Evolutionary conservation across 2,113 vertebrate species (phyloP).

Genomic region (Monarcha castaneiventris): DNA sequence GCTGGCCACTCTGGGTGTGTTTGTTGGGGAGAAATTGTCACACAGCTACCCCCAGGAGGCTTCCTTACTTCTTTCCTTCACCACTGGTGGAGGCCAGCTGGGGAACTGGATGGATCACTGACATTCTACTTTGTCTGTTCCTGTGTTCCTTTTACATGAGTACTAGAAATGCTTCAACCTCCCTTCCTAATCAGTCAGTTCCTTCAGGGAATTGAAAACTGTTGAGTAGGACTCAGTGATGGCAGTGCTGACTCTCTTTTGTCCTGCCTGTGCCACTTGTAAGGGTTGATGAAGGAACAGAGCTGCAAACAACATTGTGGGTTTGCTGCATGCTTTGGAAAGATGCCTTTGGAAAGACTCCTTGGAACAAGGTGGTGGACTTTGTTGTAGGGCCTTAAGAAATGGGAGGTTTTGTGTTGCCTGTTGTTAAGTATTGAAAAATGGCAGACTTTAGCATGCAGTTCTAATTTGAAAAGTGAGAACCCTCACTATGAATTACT

Average conservation of each 20-base stretch:
- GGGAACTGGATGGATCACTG: not conserved
- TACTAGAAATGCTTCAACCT: conserved; percentile 12
- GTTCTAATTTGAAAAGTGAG: not conserved
- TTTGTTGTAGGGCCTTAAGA: not conserved
- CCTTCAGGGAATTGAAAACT: conserved; percentile 22
- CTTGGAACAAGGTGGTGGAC: not conserved
- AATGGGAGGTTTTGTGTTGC: not conserved
- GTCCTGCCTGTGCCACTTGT: not conserved
- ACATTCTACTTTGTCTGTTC: not conserved
- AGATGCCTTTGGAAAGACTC: not conserved
- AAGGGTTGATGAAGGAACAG: not conserved
- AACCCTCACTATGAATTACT: not conserved
- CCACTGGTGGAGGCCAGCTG: not conserved
- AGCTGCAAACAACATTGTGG: accelerated
- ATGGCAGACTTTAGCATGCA: not conserved
- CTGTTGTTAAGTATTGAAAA: not conserved
- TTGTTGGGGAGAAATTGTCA: not conserved
- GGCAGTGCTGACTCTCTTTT: not conserved
- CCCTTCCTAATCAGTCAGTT: not conserved
- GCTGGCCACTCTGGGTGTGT: not conserved
- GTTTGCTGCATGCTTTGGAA: not conserved
- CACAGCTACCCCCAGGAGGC: not conserved
- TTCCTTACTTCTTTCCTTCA: not conserved
- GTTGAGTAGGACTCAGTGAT: not conserved
- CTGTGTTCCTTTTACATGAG: not conserved